Percentiles rank a stretch among this genome's conserved stretches.
phyloP scores from a whole-genome alignment of 1,140 invertebrate species.

The Diorhabda carinulata region DNA sequence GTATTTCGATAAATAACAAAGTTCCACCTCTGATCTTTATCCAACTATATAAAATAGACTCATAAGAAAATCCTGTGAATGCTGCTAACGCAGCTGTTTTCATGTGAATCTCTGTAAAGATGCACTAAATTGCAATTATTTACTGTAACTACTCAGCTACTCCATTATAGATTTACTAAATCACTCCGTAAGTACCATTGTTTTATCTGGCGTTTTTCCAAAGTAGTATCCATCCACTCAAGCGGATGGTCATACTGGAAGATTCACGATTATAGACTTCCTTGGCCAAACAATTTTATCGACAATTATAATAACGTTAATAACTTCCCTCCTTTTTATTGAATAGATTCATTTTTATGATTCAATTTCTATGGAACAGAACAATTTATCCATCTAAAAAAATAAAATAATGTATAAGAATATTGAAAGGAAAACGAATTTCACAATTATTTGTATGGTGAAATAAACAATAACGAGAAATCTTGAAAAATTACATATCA shows the following conservation, averaged over 20 bases:
- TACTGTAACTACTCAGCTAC: slow-evolving; percentile 15
- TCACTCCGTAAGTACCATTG: slow-evolving; percentile 10
- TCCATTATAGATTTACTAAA: slow-evolving; percentile 13
- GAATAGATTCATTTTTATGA: no score
- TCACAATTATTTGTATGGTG: no score
- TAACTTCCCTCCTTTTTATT: not conserved
- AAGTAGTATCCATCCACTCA: not conserved
- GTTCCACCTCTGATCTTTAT: no score
- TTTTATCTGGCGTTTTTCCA: slow-evolving; percentile 13
- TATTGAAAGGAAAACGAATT: no score
- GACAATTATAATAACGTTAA: slow-evolving; percentile 4
- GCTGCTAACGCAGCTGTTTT: slow-evolving; percentile 13
- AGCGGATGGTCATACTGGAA: not conserved
- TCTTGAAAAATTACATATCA: no score
- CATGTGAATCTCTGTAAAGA: slow-evolving; percentile 7
- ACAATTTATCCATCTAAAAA: no score
- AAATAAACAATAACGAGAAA: no score
- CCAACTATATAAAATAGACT: no score
- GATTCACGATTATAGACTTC: not conserved
- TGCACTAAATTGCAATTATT: slow-evolving; percentile 15
- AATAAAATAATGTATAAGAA: no score
- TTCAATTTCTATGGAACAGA: no score
- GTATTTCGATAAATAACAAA: no score
- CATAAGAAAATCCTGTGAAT: no score
- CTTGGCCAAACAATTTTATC: not conserved